A percentile compares a stretch with the other conserved stretches of the same genome.
phyloP scores from a whole-genome alignment of 2,797 vertebrate species.

The Onychomys leucogaster region DNA sequence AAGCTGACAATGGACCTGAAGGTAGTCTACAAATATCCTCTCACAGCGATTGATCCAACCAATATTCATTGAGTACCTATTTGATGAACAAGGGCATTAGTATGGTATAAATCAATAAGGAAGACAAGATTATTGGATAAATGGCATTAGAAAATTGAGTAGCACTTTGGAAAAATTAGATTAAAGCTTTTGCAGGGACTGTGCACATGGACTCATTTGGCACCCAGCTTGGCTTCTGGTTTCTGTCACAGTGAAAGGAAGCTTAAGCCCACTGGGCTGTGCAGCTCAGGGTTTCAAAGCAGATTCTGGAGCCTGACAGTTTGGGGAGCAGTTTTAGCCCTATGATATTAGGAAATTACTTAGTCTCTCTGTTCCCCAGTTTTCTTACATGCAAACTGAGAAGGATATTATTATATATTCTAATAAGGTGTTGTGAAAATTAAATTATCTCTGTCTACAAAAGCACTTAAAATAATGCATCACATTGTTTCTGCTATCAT shows the following conservation, averaged over 20 bases:
- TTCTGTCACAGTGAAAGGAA: not conserved
- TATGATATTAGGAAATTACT: not conserved
- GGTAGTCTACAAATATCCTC: not conserved
- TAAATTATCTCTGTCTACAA: not conserved
- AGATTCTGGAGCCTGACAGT: not conserved
- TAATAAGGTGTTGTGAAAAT: not conserved
- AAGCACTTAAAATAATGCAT: not conserved
- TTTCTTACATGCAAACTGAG: not conserved
- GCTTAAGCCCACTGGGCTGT: not conserved
- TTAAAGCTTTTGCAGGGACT: not conserved
- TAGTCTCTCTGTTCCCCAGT: constrained; percentile 17
- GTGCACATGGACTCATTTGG: not conserved
- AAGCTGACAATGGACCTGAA: not conserved
- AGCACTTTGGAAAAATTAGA: constrained; percentile 34
- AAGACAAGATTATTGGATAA: constrained; percentile 49
- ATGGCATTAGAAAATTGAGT: constrained; percentile 26
- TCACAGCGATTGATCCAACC: not conserved
- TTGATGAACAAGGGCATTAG: not conserved
- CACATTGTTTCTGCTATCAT: not conserved
- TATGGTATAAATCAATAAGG: constrained; percentile 26
- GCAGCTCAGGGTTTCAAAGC: not conserved
- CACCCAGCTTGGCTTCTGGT: not conserved
- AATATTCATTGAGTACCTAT: not conserved
- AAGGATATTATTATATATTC: not conserved
- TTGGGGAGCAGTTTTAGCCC: not conserved